phyloP scores from a whole-genome alignment of 2,888 invertebrate species.

The Leptopilina syphax region DNA sequence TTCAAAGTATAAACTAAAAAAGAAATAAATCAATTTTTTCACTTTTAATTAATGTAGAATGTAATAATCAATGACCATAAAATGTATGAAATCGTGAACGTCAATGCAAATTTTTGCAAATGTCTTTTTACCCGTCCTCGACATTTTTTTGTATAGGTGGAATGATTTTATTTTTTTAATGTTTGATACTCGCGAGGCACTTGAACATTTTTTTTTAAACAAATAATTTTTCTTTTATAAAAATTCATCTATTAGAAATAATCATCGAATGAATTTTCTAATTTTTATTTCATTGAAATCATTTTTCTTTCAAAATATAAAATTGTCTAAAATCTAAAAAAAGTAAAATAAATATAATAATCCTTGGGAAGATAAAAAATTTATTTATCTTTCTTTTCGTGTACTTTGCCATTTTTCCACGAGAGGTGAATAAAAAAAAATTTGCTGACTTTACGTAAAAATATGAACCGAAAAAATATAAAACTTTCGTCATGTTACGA shows the following conservation, averaged over 20 bases:
- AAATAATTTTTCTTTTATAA: not conserved
- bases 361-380: too few relatives aligned
- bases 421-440: too few relatives aligned
- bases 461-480: not conserved
- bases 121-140: slow-evolving; percentile 23
- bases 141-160: slow-evolving; percentile 3
- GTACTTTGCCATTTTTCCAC: too few relatives aligned
- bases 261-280: too few relatives aligned
- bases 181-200: not conserved
- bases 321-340: too few relatives aligned
- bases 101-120: slow-evolving; percentile 31
- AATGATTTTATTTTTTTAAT: not conserved
- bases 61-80: slow-evolving; percentile 13
- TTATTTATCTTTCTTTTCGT: too few relatives aligned
- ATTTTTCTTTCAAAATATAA: not conserved
- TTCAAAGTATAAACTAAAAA: not conserved
- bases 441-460: not conserved
- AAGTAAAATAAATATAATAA: too few relatives aligned
- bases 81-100: slow-evolving; percentile 12
- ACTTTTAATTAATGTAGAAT: not conserved
- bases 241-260: too few relatives aligned
- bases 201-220: not conserved
- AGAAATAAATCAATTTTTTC: not conserved
- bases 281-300: too few relatives aligned
- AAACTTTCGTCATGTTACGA: not conserved